phyloP scores from a whole-genome alignment of 2,797 vertebrate genomes.

The Amblyopsis hoosieri region DNA sequence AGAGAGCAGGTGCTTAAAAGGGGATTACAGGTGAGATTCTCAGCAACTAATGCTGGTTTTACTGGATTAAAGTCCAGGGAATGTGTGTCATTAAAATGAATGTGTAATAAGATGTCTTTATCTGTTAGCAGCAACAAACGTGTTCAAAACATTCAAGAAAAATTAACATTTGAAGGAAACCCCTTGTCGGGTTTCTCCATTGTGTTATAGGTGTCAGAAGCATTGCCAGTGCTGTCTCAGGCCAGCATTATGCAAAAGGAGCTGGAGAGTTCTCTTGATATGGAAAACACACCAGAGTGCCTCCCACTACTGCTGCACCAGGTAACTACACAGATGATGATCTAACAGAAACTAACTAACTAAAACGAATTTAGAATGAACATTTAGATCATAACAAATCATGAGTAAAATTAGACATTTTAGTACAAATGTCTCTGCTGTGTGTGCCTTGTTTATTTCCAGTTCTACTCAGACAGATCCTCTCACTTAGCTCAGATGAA shows the following conservation, averaged over 20 bases:
- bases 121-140: too few species aligned
- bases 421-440: too few species aligned
- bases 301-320: constrained; percentile 72
- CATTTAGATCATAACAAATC: neutral
- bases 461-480: constrained; percentile 80
- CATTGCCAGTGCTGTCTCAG: constrained; percentile 69
- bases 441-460: constrained; percentile 15
- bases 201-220: constrained; percentile 61
- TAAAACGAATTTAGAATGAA: neutral
- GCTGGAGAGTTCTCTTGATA: constrained; percentile 77
- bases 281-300: constrained; percentile 59
- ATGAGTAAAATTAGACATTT: neutral
- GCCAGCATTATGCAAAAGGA: constrained; percentile 79
- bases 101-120: too few species aligned
- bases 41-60: too few species aligned
- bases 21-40: constrained; percentile 64
- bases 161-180: too few species aligned
- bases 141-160: too few species aligned
- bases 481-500: constrained; percentile 78
- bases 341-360: too few species aligned
- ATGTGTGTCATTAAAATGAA: too few species aligned
- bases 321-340: constrained; percentile 32
- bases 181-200: neutral
- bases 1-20: constrained; percentile 73
- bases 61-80: too few species aligned